These are phyloP conservation scores for Ramphastos sulfuratus DNA, from an alignment of 2,113 vertebrate species.

Conservation along the genomic window DNA sequence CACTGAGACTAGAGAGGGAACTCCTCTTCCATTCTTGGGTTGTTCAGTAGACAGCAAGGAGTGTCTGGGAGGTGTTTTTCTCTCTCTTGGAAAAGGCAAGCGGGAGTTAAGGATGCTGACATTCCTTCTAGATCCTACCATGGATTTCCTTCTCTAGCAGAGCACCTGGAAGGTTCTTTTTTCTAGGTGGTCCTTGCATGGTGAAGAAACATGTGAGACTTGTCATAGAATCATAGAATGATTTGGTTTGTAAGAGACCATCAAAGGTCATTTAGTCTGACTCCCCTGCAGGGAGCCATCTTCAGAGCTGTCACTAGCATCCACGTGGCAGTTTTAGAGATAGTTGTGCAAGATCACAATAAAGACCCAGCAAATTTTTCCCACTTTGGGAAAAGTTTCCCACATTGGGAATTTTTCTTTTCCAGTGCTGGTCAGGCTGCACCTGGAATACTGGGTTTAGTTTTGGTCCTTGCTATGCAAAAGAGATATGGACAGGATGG, in stretches of 20 bases:
- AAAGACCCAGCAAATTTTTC: not conserved
- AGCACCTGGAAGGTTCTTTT: not conserved
- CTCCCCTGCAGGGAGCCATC: not conserved
- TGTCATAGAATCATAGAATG: too few relatives aligned
- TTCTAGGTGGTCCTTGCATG: not conserved
- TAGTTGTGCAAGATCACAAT: not conserved
- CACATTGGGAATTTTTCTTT: too few relatives aligned
- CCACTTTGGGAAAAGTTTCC: too few relatives aligned
- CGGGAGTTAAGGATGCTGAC: rapidly evolving
- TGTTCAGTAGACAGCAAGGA: not conserved
- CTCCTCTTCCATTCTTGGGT: not conserved
- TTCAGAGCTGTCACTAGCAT: not conserved
- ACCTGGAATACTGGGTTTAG: too few relatives aligned
- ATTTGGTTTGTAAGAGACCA: too few relatives aligned
- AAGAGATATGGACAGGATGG: too few relatives aligned
- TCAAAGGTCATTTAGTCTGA: too few relatives aligned
- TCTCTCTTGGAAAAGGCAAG: not conserved
- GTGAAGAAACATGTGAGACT: not conserved
- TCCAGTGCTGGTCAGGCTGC: not conserved
- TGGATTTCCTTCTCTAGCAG: not conserved
- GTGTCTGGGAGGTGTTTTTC: not conserved
- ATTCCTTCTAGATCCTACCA: not conserved
- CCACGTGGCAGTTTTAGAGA: not conserved
- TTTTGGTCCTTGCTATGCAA: too few relatives aligned
- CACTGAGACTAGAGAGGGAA: not conserved